Evolutionary conservation across 2,797 vertebrate species (phyloP), one percentile per base, ranked within the genome.

Genomic region (Bryconaethiops microstoma): DNA sequence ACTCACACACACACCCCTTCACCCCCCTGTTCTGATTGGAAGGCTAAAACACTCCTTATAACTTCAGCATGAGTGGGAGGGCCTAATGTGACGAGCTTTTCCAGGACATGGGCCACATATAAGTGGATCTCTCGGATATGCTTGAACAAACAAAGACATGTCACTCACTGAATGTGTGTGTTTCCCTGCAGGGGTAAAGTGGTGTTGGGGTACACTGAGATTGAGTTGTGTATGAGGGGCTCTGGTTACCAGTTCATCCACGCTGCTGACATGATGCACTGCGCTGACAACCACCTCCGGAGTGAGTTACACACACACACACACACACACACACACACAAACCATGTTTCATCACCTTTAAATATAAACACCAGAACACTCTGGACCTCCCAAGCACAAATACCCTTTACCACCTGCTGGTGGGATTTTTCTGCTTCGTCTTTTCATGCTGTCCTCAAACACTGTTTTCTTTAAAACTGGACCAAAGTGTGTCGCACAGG

Each of bases 251-350:
- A 89, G 89, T 95, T 95, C 82, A 85, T 95, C 87, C 94, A 95
- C 9, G 92, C 94, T 0, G 93, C 92, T 0, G 94, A 95, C 88
- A 95, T 95, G 94, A 92, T 95, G 93, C 84, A 94, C 91, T 95
- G 94, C n/a, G 94, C 94, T 1, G 93, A 95, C 70, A 94, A 91
- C 87, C 94, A 95, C 79, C 0, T 94, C 1, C 84, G 81, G 77
- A 95, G 94, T 95, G 76, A 88, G 93, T 90, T 19, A 10, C 57
- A 29, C 60, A 59, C 57, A 59, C 60, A 60, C 8, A 25, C 21
- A 25, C 59, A 62, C 23, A 62, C 60, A 62, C 59, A 23, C 17
- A 57, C 55, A 57, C 55, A 57, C 55, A 62, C 60, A 62, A 23
- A 14, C 60, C 25, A 29, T 3, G 2, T 23, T 2, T 62, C 60